Evolutionary conservation across 2,113 vertebrate genomes (phyloP).

Genomic region (Pterocles orientalis): DNA sequence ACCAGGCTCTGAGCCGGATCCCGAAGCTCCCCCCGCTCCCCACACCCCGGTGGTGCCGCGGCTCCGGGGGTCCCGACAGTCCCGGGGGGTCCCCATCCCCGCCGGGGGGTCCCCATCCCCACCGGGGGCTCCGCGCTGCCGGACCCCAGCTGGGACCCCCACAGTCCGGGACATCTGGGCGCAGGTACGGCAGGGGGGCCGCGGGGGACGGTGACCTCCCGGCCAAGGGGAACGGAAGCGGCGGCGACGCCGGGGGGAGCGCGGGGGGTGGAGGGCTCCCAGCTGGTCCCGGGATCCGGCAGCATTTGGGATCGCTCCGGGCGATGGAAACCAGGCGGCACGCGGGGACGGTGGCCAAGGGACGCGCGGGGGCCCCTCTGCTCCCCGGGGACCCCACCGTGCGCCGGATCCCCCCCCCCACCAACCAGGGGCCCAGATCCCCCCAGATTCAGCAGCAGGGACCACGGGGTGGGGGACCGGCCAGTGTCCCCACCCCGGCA

Average conservation of each 20-base stretch:
- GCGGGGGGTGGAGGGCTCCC: neutral
- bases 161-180: neutral
- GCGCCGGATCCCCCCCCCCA: accelerated
- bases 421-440: accelerated
- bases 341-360: neutral
- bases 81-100: too few species aligned
- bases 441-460: neutral
- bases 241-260: neutral
- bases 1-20: neutral
- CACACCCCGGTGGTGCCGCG: too few species aligned
- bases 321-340: neutral
- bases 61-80: too few species aligned
- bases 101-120: too few species aligned
- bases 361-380: neutral
- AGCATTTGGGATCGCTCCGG: constrained; percentile 28
- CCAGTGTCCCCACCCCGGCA: neutral
- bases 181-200: accelerated
- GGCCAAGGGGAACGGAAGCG: neutral
- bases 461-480: neutral
- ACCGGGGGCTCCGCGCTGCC: neutral
- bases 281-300: neutral
- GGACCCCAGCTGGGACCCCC: neutral
- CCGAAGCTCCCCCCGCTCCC: neutral
- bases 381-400: neutral
- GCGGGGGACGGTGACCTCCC: neutral